A percentile compares a stretch with the other conserved stretches of the same genome.
Evolutionary conservation across 2,888 invertebrate genomes (phyloP).

Genomic region (Lamellibrachia satsuma): DNA sequence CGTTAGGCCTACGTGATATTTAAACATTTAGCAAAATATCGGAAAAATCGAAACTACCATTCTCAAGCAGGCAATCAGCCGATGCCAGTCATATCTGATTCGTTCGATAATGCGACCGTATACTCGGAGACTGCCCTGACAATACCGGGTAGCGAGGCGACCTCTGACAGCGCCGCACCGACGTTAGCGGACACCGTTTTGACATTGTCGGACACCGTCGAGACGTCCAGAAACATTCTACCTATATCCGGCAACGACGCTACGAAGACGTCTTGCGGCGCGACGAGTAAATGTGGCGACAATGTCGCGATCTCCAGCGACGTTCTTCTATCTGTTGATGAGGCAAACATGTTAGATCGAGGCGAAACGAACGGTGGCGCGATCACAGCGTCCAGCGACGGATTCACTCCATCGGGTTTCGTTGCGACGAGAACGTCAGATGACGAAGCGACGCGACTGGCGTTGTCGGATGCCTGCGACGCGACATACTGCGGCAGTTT

Average conservation of each 20-base stretch:
- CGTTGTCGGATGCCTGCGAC: neutral
- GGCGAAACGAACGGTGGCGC: neutral
- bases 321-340: neutral
- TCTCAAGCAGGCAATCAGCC: neutral
- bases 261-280: neutral
- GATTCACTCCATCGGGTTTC: neutral
- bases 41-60: no score
- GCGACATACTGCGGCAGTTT: neutral
- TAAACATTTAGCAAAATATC: no score
- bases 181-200: neutral
- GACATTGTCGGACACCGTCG: neutral
- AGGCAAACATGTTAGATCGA: neutral
- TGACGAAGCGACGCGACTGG: neutral
- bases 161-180: neutral
- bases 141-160: neutral
- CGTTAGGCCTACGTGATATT: no score
- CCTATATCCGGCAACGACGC: constrained; percentile 8
- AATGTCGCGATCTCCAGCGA: neutral
- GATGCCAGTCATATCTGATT: neutral
- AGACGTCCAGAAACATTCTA: neutral
- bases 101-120: neutral
- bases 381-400: neutral
- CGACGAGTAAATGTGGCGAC: neutral
- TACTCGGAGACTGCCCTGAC: neutral
- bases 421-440: neutral